Conservation (phyloP, 2,888 invertebrate species). For the Crematogaster levior region DNA sequence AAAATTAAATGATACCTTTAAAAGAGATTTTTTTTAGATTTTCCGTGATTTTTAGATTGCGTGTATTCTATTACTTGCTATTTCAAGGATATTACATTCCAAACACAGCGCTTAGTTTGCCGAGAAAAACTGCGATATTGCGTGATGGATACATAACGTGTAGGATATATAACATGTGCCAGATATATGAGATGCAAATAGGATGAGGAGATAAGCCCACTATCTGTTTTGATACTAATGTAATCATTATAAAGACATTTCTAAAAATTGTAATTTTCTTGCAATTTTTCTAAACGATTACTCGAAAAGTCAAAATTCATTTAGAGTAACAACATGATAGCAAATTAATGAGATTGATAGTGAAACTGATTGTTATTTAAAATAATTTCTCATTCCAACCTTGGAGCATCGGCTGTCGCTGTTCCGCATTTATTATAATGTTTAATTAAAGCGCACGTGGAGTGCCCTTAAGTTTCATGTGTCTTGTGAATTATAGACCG, state of each 20-base stretch:
- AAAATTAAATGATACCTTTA: not conserved
- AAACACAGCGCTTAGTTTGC: not conserved
- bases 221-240: not conserved
- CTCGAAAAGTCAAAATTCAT: not conserved
- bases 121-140: conserved; percentile 13
- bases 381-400: not conserved
- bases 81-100: conserved; percentile 21
- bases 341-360: not conserved
- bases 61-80: conserved; percentile 3
- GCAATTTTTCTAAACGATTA: not conserved
- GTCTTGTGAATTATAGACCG: conserved; percentile 36
- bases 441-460: conserved; percentile 43
- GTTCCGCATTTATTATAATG: conserved; percentile 48
- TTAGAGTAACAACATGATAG: not conserved
- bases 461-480: conserved; percentile 47
- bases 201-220: not conserved
- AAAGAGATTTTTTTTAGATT: not conserved
- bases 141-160: not conserved
- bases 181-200: conserved; percentile 1
- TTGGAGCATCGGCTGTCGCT: not conserved
- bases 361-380: not conserved
- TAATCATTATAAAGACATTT: not conserved
- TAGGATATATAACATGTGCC: conserved; percentile 2
- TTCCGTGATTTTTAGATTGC: not conserved
- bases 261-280: not conserved